Evolutionary conservation across 2,888 invertebrate genomes (phyloP).

Genomic region (Hyposoter didymator): DNA sequence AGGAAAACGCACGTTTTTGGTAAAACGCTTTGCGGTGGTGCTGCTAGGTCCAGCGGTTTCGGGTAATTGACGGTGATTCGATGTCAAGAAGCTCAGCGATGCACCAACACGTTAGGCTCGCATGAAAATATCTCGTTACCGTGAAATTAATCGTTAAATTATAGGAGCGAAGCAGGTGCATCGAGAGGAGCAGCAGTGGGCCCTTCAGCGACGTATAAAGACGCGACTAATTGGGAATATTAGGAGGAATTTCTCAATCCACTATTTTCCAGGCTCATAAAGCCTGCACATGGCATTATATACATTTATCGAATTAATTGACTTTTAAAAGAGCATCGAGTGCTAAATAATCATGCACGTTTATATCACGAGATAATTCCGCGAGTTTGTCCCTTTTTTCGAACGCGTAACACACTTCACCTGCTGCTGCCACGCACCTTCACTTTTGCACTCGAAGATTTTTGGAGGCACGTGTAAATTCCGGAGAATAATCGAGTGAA

Average conservation of each 20-base stretch:
- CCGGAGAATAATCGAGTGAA: background rate
- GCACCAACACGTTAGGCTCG: constrained; percentile 30
- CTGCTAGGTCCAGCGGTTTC: background rate
- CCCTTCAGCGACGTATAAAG: constrained; percentile 10
- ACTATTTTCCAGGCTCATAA: constrained; percentile 10
- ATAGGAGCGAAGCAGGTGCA: constrained; percentile 63
- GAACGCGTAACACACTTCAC: constrained; percentile 56
- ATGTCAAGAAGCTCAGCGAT: constrained; percentile 24
- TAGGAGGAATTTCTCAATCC: constrained; percentile 51
- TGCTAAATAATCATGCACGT: constrained; percentile 37
- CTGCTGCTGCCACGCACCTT: constrained; percentile 6
- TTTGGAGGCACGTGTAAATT: constrained; percentile 20
- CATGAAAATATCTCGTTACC: constrained; percentile 71
- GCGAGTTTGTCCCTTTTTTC: constrained; percentile 21
- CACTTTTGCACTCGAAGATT: constrained; percentile 59
- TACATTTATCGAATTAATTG: constrained; percentile 54
- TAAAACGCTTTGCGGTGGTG: background rate
- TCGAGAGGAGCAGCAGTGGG: constrained; percentile 8
- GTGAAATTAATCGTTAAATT: constrained; percentile 76
- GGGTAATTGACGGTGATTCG: constrained; percentile 58
- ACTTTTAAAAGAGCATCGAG: constrained; percentile 41
- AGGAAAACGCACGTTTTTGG: background rate
- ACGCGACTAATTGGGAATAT: constrained; percentile 61
- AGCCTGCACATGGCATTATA: constrained; percentile 5
- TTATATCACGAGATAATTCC: constrained; percentile 26